Base-by-base conservation (phyloP, 2,888 invertebrate species). In the Phortica okadai region DNA sequence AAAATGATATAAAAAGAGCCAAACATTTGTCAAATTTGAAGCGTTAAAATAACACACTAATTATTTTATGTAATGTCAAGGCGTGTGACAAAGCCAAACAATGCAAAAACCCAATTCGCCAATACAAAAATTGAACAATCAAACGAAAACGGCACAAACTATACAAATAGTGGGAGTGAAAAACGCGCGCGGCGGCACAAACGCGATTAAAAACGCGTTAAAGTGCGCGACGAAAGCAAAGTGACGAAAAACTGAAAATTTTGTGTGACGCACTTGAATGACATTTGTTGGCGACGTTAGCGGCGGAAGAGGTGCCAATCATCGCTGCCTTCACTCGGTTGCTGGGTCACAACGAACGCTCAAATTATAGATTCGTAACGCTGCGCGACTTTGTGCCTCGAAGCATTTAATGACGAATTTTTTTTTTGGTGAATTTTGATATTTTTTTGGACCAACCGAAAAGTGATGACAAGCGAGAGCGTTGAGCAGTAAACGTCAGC, bases 341-440 rank as follows among this genome's bases (percentile, higher is more conserved):
- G 67, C 44, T 67, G 67, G 67, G 42, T 67, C 67, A 42, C 11
- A 44, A n/a, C 44, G 3, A 44, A 16, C 14, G n/a, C 78, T 74
- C 62, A 81, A 85, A 83, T 87, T 87, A 82, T 82, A 81, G 80
- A 85, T 87, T 85, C 73, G 84, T 82, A 79, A 86, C 79, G 84
- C 86, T 83, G 67, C 76, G 79, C 86, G 82, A 83, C 82, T 85
- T 82, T 83, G 16, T 87, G 87, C 84, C 82, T 85, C 67, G 75
- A 79, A 84, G 81, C 80, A 81, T 83, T 78, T 78, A 50, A 11
- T 50, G 50, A 6, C 50, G 50, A 11, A 2, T 50, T 50, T 50
- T 50, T 16, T 16, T 10, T 62, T 25, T 62, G 6, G 25, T 62
- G 14, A 50, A 5, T 50, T 50, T 50, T 50, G 50, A 11, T 2